Evolutionary conservation across 2,797 vertebrate species (phyloP).

Genomic region (Etheostoma nigrum): DNA sequence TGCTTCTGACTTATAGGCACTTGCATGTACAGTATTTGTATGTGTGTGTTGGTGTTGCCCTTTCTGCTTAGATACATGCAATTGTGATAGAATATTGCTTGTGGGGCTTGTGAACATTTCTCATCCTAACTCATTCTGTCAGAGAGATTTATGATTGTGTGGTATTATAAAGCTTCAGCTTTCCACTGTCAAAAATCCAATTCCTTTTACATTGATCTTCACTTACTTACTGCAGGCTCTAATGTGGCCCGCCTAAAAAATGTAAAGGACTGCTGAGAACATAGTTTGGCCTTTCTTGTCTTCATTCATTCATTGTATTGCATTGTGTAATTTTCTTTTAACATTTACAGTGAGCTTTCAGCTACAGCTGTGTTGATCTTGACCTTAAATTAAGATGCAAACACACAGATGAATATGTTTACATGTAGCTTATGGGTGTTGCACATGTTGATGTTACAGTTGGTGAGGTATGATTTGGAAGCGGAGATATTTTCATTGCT

Average conservation of each 20-base stretch:
- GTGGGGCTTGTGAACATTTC: slow-evolving; percentile 54
- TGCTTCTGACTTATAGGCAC: slow-evolving; percentile 41
- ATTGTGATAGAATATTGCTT: slow-evolving; percentile 49
- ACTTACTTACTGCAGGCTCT: slow-evolving; percentile 55
- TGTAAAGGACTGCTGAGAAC: slow-evolving; percentile 6
- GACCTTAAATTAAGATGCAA: background rate
- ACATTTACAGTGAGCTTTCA: slow-evolving; percentile 2
- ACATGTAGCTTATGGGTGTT: background rate
- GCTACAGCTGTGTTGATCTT: slow-evolving; percentile 2
- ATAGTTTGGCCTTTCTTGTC: background rate
- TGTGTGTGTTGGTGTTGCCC: slow-evolving; percentile 17
- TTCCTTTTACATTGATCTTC: slow-evolving; percentile 79
- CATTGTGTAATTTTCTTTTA: slow-evolving; percentile 5
- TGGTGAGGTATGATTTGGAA: slow-evolving; percentile 29
- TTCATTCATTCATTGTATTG: background rate
- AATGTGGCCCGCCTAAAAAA: slow-evolving; percentile 28
- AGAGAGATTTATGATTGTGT: slow-evolving; percentile 73
- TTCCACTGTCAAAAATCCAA: slow-evolving; percentile 75
- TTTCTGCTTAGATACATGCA: slow-evolving; percentile 34
- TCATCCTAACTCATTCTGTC: slow-evolving; percentile 65
- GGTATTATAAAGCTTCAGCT: slow-evolving; percentile 68
- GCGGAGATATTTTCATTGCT: slow-evolving; percentile 26
- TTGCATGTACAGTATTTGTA: slow-evolving; percentile 18
- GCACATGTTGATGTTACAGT: background rate
- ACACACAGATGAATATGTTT: background rate